Evolutionary conservation across 2,113 vertebrate species (phyloP).

Genomic region (Colius striatus): DNA sequence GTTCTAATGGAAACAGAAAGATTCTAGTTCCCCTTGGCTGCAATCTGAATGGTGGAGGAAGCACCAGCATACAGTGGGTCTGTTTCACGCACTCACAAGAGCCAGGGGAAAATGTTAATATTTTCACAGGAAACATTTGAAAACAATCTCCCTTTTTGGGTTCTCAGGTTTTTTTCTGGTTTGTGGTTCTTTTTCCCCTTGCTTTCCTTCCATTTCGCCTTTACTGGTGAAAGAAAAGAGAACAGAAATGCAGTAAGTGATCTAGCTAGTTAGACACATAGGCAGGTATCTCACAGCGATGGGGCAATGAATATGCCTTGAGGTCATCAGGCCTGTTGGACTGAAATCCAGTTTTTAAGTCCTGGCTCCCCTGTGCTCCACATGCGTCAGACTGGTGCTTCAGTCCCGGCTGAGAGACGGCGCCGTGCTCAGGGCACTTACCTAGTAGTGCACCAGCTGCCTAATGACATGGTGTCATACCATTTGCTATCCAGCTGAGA

Average conservation of each 20-base stretch:
- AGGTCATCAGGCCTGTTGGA: background rate
- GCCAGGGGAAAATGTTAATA: constrained; percentile 5
- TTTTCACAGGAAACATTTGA: constrained; percentile 44
- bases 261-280: background rate
- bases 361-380: background rate
- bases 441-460: fast-evolving
- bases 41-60: background rate
- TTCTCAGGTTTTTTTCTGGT: background rate
- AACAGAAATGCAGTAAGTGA: background rate
- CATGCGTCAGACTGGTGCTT: fast-evolving
- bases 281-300: background rate
- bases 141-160: background rate
- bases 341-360: background rate
- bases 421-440: background rate
- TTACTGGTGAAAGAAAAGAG: background rate
- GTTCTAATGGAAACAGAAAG: constrained; percentile 3
- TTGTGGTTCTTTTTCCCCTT: background rate
- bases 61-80: background rate
- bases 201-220: background rate
- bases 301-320: background rate
- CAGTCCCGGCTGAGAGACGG: background rate
- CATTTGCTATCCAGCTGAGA: background rate
- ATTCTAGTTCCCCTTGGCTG: background rate
- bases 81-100: background rate
- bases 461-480: background rate